phyloP scores from a whole-genome alignment of 1,140 invertebrate genomes.

The Nomia melanderi region DNA sequence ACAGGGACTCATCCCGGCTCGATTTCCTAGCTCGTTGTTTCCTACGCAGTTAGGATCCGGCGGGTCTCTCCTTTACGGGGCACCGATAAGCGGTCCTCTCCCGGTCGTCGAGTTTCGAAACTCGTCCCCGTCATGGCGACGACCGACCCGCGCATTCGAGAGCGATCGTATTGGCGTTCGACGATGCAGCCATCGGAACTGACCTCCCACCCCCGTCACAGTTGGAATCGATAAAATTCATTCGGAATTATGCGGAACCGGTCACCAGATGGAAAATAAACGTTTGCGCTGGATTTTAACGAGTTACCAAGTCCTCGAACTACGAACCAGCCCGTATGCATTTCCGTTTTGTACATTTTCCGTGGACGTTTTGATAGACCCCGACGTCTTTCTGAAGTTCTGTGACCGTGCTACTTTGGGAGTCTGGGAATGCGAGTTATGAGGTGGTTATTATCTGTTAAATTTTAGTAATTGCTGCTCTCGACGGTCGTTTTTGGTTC shows the following conservation, averaged over 20 bases:
- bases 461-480: no score
- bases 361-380: not conserved
- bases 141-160: constrained; percentile 30
- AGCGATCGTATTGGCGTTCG: constrained; percentile 35
- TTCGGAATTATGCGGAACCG: constrained; percentile 38
- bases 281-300: constrained; percentile 1
- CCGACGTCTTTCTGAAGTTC: not conserved
- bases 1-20: constrained; percentile 8
- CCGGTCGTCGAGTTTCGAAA: constrained; percentile 36
- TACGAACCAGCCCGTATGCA: not conserved
- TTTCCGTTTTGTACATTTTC: not conserved
- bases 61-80: constrained; percentile 30
- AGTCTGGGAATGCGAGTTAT: no score
- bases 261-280: constrained; percentile 41
- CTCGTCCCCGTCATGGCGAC: constrained; percentile 33
- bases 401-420: no score
- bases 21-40: constrained; percentile 43
- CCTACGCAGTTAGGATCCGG: not conserved
- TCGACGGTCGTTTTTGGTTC: no score
- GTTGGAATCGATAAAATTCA: constrained; percentile 33
- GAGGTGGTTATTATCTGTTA: no score
- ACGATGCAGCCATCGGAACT: constrained; percentile 9
- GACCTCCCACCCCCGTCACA: not conserved
- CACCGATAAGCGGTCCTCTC: constrained; percentile 38
- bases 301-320: not conserved